phyloP scores from a whole-genome alignment of 2,888 invertebrate genomes.

The Tenodera sinensis region DNA sequence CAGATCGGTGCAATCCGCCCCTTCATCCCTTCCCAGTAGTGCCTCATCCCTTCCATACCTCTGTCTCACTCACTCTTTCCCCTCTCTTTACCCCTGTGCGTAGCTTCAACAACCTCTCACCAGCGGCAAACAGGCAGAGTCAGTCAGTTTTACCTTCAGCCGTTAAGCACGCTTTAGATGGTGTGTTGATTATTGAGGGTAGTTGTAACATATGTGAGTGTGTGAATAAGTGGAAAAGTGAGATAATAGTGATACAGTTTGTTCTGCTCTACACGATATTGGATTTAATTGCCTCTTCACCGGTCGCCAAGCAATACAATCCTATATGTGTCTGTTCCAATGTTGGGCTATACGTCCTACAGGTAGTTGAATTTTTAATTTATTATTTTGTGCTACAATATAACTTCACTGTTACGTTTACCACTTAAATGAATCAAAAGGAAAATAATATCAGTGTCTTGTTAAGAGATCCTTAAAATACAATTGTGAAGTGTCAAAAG shows the following conservation, averaged over 20 bases:
- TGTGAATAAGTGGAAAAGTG: conserved; percentile 15
- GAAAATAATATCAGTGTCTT: background rate
- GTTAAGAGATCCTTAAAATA: background rate
- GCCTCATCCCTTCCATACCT: background rate
- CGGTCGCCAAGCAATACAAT: conserved; percentile 26
- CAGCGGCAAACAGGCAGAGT: conserved; percentile 9
- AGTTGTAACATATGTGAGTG: conserved; percentile 1
- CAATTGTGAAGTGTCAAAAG: background rate
- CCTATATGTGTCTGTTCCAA: conserved; percentile 58
- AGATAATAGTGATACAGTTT: background rate
- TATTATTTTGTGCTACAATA: background rate
- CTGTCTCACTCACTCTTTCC: background rate
- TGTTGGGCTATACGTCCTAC: conserved; percentile 67
- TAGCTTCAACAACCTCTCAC: conserved; percentile 31
- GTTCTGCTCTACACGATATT: background rate
- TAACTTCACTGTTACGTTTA: background rate
- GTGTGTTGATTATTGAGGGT: background rate
- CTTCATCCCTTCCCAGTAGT: conserved; percentile 7
- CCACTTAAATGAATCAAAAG: background rate
- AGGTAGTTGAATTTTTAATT: conserved; percentile 45
- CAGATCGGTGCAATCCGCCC: conserved; percentile 30
- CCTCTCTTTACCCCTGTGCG: conserved; percentile 6
- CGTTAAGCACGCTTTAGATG: conserved; percentile 13
- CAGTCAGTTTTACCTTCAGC: conserved; percentile 31
- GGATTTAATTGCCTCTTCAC: background rate